Evolutionary conservation across 2,888 invertebrate species (phyloP).

Genomic region (Scotopteryx bipunctaria): DNA sequence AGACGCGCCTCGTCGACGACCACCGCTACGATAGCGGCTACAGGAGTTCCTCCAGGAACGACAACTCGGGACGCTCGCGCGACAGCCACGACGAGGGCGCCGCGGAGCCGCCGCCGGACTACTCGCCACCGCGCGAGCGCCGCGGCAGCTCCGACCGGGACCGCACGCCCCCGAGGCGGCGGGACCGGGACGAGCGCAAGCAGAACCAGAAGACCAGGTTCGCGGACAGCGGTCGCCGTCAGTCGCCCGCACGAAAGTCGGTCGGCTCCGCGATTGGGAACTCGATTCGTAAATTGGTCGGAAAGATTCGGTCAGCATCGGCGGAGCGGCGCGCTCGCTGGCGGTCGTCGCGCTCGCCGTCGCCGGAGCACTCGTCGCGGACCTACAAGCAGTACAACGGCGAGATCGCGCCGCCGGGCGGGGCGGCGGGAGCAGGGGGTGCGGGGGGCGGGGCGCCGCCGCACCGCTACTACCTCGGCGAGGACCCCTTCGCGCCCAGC

Average conservation of each 20-base stretch:
- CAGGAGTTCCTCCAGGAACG: slow-evolving; percentile 82
- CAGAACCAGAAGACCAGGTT: slow-evolving; percentile 89
- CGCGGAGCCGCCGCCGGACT: slow-evolving; percentile 88
- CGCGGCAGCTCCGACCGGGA: slow-evolving; percentile 72
- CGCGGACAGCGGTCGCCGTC: slow-evolving; percentile 73
- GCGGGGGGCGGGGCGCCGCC: slow-evolving; percentile 80
- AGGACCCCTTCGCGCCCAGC: slow-evolving; percentile 93
- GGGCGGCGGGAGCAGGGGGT: no score
- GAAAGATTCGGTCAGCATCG: slow-evolving; percentile 90
- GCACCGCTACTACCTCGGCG: slow-evolving; percentile 92
- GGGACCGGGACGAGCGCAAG: slow-evolving; percentile 80
- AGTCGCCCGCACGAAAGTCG: slow-evolving; percentile 74
- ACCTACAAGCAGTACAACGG: slow-evolving; percentile 79
- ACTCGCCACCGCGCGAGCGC: slow-evolving; percentile 85
- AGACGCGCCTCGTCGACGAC: slow-evolving; percentile 79
- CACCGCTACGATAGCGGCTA: slow-evolving; percentile 83
- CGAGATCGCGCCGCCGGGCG: slow-evolving; percentile 76
- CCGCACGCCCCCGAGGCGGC: slow-evolving; percentile 72
- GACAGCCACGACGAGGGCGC: slow-evolving; percentile 78
- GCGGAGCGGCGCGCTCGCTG: slow-evolving; percentile 86
- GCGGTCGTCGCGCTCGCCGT: slow-evolving; percentile 84
- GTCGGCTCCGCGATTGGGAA: slow-evolving; percentile 88
- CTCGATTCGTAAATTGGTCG: slow-evolving; percentile 91
- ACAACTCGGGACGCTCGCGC: slow-evolving; percentile 75
- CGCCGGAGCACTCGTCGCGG: slow-evolving; percentile 82